These are phyloP conservation scores for Mesorhabditis spiculigera DNA, from an alignment of 2,888 invertebrate genomes.

Conservation along the genomic window DNA sequence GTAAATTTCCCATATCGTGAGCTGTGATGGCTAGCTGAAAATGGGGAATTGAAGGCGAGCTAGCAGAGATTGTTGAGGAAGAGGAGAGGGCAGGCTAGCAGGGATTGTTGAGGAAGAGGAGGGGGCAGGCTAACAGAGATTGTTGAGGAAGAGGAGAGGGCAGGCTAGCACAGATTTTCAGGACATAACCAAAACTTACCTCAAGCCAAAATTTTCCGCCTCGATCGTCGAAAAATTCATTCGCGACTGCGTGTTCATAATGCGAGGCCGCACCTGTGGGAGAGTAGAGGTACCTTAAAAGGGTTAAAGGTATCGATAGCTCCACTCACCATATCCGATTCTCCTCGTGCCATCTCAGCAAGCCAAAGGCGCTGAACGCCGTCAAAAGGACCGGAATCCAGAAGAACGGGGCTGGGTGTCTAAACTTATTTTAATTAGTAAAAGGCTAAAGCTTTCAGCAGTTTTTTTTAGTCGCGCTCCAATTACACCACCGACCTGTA, in stretches of 20 bases:
- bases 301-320: background rate
- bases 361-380: constrained; percentile 28
- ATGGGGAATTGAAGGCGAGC: background rate
- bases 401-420: constrained; percentile 42
- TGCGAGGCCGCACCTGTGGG: constrained; percentile 41
- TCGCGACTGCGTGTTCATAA: constrained; percentile 43
- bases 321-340: constrained; percentile 45
- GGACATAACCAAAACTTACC: constrained; percentile 29
- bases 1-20: constrained; percentile 37
- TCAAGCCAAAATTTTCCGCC: constrained; percentile 51
- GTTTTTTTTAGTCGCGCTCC: too few species aligned
- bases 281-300: constrained; percentile 26
- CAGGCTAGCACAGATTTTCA: too few species aligned
- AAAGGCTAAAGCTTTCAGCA: background rate
- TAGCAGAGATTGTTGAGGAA: too few species aligned
- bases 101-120: too few species aligned
- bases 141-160: too few species aligned
- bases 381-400: constrained; percentile 37
- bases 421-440: constrained; percentile 17
- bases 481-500: constrained; percentile 29
- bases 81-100: too few species aligned
- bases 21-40: constrained; percentile 45
- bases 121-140: too few species aligned
- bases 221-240: constrained; percentile 46
- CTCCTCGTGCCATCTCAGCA: constrained; percentile 43